These are phyloP conservation scores for Synanceia verrucosa DNA, from an alignment of 2,797 vertebrate species.

Conservation along the genomic window DNA sequence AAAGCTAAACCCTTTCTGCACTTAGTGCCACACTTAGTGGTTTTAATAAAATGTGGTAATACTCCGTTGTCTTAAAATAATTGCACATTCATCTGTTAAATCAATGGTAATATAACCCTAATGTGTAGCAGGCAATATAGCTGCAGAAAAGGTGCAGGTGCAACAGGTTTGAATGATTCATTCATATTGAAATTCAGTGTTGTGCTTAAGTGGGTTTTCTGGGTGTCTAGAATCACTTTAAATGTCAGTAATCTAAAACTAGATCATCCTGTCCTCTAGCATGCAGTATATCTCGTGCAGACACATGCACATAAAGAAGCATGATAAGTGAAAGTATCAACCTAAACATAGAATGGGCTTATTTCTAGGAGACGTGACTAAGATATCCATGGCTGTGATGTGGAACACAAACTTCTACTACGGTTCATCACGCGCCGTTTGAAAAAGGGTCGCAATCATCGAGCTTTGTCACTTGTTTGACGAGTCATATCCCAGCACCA, in stretches of 20 bases:
- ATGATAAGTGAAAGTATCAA: not conserved
- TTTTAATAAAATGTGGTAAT: slow-evolving; percentile 33
- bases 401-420: slow-evolving; percentile 1
- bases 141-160: not conserved
- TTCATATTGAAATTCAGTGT: slow-evolving; percentile 5
- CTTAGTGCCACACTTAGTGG: slow-evolving; percentile 32
- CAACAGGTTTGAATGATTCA: not conserved
- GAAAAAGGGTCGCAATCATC: slow-evolving; percentile 27
- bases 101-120: slow-evolving; percentile 3
- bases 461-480: slow-evolving; percentile 48
- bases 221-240: not conserved
- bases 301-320: not conserved
- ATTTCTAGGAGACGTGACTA: slow-evolving; percentile 4
- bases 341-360: not conserved
- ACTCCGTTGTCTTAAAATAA: slow-evolving; percentile 24
- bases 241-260: not conserved
- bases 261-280: not conserved
- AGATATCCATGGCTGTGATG: not conserved
- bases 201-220: not conserved
- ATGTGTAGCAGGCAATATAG: not conserved
- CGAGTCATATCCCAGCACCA: slow-evolving; percentile 41
- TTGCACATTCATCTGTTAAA: slow-evolving; percentile 11
- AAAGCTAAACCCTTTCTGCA: slow-evolving; percentile 18
- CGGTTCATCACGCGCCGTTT: slow-evolving; percentile 34
- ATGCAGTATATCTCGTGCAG: slow-evolving; percentile 6